A percentile compares a stretch with the other conserved stretches of the same genome.
These are phyloP conservation scores for Apis dorsata DNA, from an alignment of 1,140 invertebrate species.

Conservation along the genomic window DNA sequence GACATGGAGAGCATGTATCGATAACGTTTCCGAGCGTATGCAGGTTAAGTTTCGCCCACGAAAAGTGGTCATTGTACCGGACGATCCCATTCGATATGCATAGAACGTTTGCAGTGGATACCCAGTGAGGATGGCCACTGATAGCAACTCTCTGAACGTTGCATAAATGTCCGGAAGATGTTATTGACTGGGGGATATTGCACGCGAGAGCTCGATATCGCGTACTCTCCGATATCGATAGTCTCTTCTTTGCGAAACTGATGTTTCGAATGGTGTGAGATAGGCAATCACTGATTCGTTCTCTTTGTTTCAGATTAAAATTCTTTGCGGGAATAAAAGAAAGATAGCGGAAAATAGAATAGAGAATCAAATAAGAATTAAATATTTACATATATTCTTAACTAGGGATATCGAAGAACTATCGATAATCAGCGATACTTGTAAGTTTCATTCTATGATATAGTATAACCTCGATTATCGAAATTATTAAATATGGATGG, in stretches of 20 bases:
- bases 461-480: no score
- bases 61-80: conserved; percentile 46
- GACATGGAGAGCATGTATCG: conserved; percentile 2
- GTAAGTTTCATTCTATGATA: no score
- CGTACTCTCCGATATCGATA: conserved; percentile 15
- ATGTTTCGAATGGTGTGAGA: background rate
- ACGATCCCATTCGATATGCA: conserved; percentile 37
- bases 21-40: conserved; percentile 41
- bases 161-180: conserved; percentile 52
- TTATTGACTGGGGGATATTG: conserved; percentile 53
- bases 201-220: background rate
- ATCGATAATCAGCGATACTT: no score
- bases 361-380: no score
- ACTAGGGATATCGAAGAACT: no score
- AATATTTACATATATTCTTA: no score
- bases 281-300: background rate
- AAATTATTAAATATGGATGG: no score
- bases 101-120: conserved; percentile 43
- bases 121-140: background rate
- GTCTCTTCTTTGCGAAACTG: background rate
- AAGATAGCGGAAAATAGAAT: no score
- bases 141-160: conserved; percentile 44
- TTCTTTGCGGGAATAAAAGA: background rate
- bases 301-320: conserved; percentile 2
- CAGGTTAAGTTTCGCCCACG: conserved; percentile 40